phyloP scores from a whole-genome alignment of 2,113 vertebrate genomes.

The Propithecus coquereli region DNA sequence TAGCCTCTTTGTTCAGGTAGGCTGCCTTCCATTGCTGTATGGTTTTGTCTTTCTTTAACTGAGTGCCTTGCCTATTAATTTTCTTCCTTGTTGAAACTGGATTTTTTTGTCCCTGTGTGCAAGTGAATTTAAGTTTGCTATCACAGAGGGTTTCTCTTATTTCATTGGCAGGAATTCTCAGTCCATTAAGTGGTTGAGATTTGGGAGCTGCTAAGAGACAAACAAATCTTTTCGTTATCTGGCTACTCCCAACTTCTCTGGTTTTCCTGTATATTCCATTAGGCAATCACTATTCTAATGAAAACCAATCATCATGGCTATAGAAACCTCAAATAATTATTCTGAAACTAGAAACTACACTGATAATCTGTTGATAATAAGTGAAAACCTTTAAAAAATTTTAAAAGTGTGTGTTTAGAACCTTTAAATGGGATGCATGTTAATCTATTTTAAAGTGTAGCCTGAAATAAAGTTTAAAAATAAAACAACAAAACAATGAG shows the following conservation, averaged over 20 bases:
- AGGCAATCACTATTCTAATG: conserved; percentile 4
- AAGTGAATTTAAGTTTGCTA: conserved; percentile 19
- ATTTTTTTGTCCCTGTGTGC: neutral
- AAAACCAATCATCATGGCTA: conserved; percentile 32
- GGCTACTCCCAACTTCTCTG: conserved; percentile 25
- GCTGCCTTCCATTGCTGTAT: neutral
- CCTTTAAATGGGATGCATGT: neutral
- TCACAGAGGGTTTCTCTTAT: conserved; percentile 45
- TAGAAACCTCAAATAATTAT: conserved; percentile 12
- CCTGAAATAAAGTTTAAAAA: conserved; percentile 3
- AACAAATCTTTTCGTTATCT: conserved; percentile 56
- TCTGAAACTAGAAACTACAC: conserved; percentile 46
- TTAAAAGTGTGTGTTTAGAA: neutral
- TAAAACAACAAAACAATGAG: neutral
- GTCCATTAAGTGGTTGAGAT: conserved; percentile 54
- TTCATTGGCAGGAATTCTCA: conserved; percentile 40
- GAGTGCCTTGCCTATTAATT: conserved; percentile 12
- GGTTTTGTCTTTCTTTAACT: conserved; percentile 25
- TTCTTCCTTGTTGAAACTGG: neutral
- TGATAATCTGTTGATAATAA: conserved; percentile 27
- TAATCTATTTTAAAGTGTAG: neutral
- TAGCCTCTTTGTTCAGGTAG: neutral
- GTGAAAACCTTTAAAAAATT: conserved; percentile 19
- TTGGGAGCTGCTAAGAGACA: conserved; percentile 41
- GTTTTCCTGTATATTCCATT: conserved; percentile 50